A percentile compares a stretch with the other conserved stretches of the same genome.
phyloP scores from a whole-genome alignment of 2,113 vertebrate genomes.

The Oncorhynchus kisutch region DNA sequence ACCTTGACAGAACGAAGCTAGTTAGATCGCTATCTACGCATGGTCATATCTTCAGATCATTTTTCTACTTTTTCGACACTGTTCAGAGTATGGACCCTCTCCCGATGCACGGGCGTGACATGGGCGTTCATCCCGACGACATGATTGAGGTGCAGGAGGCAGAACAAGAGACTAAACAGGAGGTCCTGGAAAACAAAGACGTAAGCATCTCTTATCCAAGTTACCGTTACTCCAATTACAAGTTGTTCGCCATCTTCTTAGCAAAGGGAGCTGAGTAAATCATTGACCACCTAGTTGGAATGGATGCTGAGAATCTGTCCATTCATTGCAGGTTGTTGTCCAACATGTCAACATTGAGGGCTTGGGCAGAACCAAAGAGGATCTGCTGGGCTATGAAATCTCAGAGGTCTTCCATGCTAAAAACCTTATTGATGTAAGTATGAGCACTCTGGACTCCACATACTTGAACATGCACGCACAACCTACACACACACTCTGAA shows the following conservation, averaged over 20 bases:
- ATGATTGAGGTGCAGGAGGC: conserved; percentile 80
- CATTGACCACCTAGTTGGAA: background rate
- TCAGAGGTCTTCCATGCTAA: conserved; percentile 89
- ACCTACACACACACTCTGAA: no score
- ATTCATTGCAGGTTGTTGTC: conserved; percentile 82
- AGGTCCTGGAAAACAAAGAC: conserved; percentile 94
- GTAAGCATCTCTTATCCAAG: conserved; percentile 57
- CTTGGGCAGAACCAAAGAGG: conserved; percentile 92
- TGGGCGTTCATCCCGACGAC: conserved; percentile 82
- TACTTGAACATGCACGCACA: no score
- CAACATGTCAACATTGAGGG: conserved; percentile 93
- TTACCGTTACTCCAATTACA: no score
- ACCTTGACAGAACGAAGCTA: no score
- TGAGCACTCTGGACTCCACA: background rate
- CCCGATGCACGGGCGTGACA: conserved; percentile 82
- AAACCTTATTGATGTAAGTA: conserved; percentile 91
- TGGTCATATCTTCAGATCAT: no score
- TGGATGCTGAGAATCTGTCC: background rate
- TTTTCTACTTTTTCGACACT: background rate
- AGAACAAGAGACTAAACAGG: conserved; percentile 87
- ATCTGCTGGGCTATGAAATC: conserved; percentile 91
- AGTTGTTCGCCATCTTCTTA: no score
- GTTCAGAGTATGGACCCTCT: conserved; percentile 89
- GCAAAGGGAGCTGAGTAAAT: no score
- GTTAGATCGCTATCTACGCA: no score